Conservation (phyloP, 2,888 invertebrate genomes). For the Lepetodrilus schrolli region DNA sequence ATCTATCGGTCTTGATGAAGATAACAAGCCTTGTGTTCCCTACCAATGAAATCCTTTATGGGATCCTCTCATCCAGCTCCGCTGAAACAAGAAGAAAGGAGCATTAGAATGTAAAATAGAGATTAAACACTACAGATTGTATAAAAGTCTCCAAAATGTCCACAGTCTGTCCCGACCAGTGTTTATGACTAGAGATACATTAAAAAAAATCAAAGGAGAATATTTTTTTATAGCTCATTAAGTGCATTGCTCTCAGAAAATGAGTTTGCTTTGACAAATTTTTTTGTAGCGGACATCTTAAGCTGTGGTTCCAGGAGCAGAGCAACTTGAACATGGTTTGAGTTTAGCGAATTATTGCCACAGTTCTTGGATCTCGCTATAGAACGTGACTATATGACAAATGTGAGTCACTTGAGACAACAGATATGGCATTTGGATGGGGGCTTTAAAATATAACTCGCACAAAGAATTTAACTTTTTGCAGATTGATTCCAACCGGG, state of each 20-base stretch:
- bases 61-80: not conserved
- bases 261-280: slow-evolving; percentile 10
- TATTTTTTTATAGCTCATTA: slow-evolving; percentile 9
- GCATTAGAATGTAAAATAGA: slow-evolving; percentile 24
- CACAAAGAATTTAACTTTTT: slow-evolving; percentile 15
- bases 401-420: slow-evolving; percentile 10
- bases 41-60: slow-evolving; percentile 6
- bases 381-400: not conserved
- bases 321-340: not conserved
- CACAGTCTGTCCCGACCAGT: slow-evolving; percentile 9
- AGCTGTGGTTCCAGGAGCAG: slow-evolving; percentile 1
- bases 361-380: not conserved
- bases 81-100: slow-evolving; percentile 12
- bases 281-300: not conserved
- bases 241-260: slow-evolving; percentile 10
- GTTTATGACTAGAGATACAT: slow-evolving; percentile 25
- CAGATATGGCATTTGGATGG: not conserved
- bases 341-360: slow-evolving; percentile 10
- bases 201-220: slow-evolving; percentile 19
- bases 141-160: slow-evolving; percentile 27
- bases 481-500: not conserved
- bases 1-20: too few species aligned
- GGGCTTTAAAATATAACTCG: slow-evolving; percentile 16
- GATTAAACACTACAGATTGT: slow-evolving; percentile 23
- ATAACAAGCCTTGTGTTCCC: too few species aligned